A percentile compares a stretch with the other conserved stretches of the same genome.
phyloP scores from a whole-genome alignment of 2,113 vertebrate genomes.

The Dendrocopos noguchii region DNA sequence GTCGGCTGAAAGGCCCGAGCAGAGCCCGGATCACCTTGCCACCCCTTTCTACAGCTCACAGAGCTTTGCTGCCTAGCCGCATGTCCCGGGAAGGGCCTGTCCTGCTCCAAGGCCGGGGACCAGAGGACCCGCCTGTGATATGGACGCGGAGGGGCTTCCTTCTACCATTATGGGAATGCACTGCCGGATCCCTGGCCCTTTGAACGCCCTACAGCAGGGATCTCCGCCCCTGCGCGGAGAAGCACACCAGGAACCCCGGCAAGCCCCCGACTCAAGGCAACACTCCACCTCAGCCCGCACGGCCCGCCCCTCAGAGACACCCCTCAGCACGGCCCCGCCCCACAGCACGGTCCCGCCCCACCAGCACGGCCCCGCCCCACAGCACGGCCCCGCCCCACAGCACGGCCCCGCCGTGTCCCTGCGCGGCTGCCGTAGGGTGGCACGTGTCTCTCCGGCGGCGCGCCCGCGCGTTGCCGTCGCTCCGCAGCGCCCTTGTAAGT shows the following conservation, averaged over 20 bases:
- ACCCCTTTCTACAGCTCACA: rapidly evolving
- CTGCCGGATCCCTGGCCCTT: no score
- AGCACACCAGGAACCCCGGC: not conserved
- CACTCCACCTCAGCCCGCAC: no score
- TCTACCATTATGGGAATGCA: not conserved
- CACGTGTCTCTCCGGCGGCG: not conserved
- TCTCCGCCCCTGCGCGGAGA: not conserved
- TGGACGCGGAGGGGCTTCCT: rapidly evolving
- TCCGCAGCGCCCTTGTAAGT: not conserved
- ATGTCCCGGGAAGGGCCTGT: not conserved
- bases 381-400: no score
- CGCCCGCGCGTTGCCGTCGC: not conserved
- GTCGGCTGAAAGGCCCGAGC: not conserved
- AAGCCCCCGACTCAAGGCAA: not conserved
- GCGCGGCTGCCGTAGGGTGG: not conserved
- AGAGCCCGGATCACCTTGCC: not conserved
- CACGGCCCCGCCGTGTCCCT: not conserved
- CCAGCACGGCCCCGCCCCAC: no score
- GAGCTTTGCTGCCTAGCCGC: rapidly evolving
- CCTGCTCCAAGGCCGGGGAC: no score
- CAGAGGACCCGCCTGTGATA: rapidly evolving
- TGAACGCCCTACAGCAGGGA: not conserved
- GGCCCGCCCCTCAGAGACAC: no score
- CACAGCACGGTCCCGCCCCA: no score
- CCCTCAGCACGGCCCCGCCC: no score